Evolutionary conservation across 92 coral and sea anemone species (phyloP).

Genomic region (Ricordea florida): DNA sequence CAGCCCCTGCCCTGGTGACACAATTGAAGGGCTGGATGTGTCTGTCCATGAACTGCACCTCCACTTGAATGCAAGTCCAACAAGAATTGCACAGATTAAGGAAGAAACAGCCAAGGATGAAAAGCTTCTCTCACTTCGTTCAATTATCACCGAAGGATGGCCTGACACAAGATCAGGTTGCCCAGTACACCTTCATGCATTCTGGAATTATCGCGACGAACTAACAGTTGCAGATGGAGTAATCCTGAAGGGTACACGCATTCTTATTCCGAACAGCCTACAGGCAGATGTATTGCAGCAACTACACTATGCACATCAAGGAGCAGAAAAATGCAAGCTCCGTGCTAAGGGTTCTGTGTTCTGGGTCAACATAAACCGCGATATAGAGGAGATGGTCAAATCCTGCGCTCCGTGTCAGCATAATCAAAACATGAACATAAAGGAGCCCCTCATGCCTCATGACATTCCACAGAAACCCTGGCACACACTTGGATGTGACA

Average conservation of each 20-base stretch:
- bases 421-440: conserved; percentile 57
- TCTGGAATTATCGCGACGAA: conserved; percentile 67
- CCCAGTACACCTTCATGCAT: conserved; percentile 53
- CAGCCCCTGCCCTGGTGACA: conserved; percentile 63
- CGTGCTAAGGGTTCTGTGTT: conserved; percentile 74
- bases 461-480: conserved; percentile 71
- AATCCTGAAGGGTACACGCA: conserved; percentile 63
- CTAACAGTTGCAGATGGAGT: conserved; percentile 59
- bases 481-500: conserved; percentile 60
- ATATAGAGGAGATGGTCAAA: conserved; percentile 71
- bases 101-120: conserved; percentile 57
- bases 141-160: conserved; percentile 67
- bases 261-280: conserved; percentile 44
- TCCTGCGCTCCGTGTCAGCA: conserved; percentile 63
- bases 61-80: conserved; percentile 72
- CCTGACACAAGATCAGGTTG: conserved; percentile 66
- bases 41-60: conserved; percentile 66
- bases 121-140: conserved; percentile 33
- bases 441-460: conserved; percentile 64
- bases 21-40: conserved; percentile 61
- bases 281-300: conserved; percentile 59
- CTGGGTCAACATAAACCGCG: conserved; percentile 63
- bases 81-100: conserved; percentile 48
- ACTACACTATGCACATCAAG: conserved; percentile 76
- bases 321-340: conserved; percentile 77